phyloP scores from a whole-genome alignment of 2,113 vertebrate species.

The Poeciliopsis turrubarensis region DNA sequence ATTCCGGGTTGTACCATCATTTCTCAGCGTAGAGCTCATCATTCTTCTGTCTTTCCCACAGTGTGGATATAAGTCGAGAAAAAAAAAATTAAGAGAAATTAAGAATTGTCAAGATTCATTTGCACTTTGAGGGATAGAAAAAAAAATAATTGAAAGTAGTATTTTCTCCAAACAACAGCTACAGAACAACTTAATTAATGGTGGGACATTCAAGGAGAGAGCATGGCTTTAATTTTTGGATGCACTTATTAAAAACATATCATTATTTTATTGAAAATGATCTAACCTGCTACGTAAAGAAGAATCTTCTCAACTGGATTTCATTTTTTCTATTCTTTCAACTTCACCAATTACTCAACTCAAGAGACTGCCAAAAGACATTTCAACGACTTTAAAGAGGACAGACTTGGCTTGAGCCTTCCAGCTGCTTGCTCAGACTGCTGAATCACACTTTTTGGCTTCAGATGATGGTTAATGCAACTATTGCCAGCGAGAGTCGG shows the following conservation, averaged over 20 bases:
- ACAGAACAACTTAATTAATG: background rate
- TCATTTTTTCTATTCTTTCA: slow-evolving; percentile 5
- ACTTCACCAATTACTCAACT: slow-evolving; percentile 35
- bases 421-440: slow-evolving; percentile 39
- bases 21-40: slow-evolving; percentile 41
- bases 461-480: slow-evolving; percentile 27
- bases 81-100: slow-evolving; percentile 18
- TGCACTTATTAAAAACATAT: background rate
- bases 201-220: slow-evolving; percentile 30
- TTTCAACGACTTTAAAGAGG: slow-evolving; percentile 46
- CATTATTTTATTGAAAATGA: background rate
- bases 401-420: slow-evolving; percentile 38
- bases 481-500: slow-evolving; percentile 35
- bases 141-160: slow-evolving; percentile 1
- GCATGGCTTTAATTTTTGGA: slow-evolving; percentile 24
- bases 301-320: slow-evolving; percentile 8
- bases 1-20: slow-evolving; percentile 32
- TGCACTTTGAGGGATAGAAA: background rate
- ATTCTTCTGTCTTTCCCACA: slow-evolving; percentile 31
- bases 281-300: background rate
- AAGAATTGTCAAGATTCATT: background rate
- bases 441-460: slow-evolving; percentile 65
- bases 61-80: slow-evolving; percentile 18
- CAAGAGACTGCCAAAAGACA: slow-evolving; percentile 38
- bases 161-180: background rate